Evolutionary conservation across 2,113 vertebrate genomes (phyloP).

Genomic region (Antennarius striatus): DNA sequence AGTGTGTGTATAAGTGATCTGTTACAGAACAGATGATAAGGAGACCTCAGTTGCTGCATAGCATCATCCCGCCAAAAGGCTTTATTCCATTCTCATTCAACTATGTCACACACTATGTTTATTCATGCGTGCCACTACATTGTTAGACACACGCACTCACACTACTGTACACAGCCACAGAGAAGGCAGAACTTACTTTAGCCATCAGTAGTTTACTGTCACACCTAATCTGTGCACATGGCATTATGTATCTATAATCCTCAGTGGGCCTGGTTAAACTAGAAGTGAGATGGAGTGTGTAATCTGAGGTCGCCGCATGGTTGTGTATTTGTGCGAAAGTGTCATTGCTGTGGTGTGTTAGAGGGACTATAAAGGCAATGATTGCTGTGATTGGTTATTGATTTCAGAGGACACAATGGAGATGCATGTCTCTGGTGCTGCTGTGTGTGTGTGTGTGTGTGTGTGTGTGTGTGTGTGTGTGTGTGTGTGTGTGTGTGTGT

Average conservation of each 20-base stretch:
- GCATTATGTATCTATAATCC: constrained; percentile 75
- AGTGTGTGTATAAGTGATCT: constrained; percentile 42
- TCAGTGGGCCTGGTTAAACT: constrained; percentile 69
- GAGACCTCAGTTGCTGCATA: too few species aligned
- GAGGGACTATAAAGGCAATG: constrained; percentile 73
- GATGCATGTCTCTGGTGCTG: constrained; percentile 36
- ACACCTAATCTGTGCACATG: constrained; percentile 79
- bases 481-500: neutral
- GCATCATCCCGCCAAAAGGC: too few species aligned
- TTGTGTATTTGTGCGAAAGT: constrained; percentile 16
- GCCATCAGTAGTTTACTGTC: constrained; percentile 80
- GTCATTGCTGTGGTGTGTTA: constrained; percentile 45
- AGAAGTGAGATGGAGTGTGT: constrained; percentile 70
- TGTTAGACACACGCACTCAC: constrained; percentile 43
- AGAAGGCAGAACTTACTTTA: constrained; percentile 70
- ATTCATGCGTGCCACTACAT: constrained; percentile 78
- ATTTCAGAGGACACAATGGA: constrained; percentile 55
- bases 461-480: constrained; percentile 14
- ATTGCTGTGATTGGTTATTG: constrained; percentile 80
- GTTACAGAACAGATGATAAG: too few species aligned
- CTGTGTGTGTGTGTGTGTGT: constrained; percentile 15
- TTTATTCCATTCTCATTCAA: constrained; percentile 70
- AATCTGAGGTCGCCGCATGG: constrained; percentile 54
- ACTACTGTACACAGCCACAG: constrained; percentile 37
- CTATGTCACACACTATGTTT: constrained; percentile 80